Evolutionary conservation across 2,113 vertebrate genomes (phyloP), one percentile per base, ranked within the genome.

Genomic region (Psophia crepitans): DNA sequence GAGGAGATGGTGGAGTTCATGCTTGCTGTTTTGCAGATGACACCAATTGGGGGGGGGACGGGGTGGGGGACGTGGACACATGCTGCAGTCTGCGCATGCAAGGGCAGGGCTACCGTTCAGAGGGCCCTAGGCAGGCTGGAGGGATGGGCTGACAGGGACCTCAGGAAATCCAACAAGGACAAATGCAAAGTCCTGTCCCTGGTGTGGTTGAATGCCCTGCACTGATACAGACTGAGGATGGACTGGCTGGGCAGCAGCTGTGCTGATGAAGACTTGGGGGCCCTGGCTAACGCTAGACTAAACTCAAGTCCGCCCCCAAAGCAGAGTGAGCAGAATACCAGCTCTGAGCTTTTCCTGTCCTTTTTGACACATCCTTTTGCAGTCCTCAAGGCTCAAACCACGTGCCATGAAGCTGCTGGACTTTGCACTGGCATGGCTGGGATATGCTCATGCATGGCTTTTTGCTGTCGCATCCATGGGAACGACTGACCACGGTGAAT

Each of bases 61-160:
- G n/a, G n/a, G n/a, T n/a, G n/a, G n/a, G n/a, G n/a, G n/a, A n/a
- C n/a, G n/a, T n/a, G n/a, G n/a, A n/a, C n/a, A n/a, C n/a, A n/a
- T n/a, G n/a, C 43, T 74, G 61, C 66, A 44, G 19, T 4, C 46
- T 58, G 69, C n/a, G 14, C 27, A 4, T 24, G 22, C 0, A 1
- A 54, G 58, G 74, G 44, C 65, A 71, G 66, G 17, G 44, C 76
- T 79, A 71, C 24, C 11, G 1, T 75, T 70, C 46, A 37, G 44
- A 82, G 33, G 39, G 33, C 46, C 30, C 12, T 46, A 4, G n/a
- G 8, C 13, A 51, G 43, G 20, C 24, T 30, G 41, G 56, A 51
- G 43, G 63, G 82, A 49, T 5, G 16, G 43, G 19, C 49, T 82
- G 63, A 37, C 27, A 44, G 23, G 23, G 23, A 58, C 58, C 7